Evolutionary conservation across 2,888 invertebrate genomes (phyloP).

Genomic region (Tachystola acroxantha): DNA sequence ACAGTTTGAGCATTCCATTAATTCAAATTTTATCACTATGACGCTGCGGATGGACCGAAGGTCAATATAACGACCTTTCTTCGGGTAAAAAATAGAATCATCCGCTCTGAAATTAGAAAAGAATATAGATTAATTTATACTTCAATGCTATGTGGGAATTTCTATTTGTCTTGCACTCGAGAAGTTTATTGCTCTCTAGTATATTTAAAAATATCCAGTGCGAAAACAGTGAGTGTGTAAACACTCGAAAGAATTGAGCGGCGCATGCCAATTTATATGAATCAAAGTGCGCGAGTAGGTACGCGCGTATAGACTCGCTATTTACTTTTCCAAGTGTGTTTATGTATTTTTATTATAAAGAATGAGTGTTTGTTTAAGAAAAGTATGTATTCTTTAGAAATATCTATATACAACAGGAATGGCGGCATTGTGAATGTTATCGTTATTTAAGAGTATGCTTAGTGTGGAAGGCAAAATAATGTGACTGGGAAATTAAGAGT

Average conservation of each 20-base stretch:
- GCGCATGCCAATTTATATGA: conserved; percentile 5
- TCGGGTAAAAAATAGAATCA: not conserved
- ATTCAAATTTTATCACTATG: too few species aligned
- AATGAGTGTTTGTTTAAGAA: too few species aligned
- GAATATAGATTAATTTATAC: not conserved
- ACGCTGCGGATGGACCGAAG: not conserved
- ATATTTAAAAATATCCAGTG: conserved; percentile 10
- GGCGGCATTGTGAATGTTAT: too few species aligned
- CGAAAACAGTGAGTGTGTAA: conserved; percentile 5
- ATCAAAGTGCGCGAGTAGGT: not conserved
- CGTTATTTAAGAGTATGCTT: too few species aligned
- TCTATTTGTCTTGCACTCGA: conserved; percentile 9
- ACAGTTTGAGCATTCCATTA: too few species aligned
- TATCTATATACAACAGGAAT: too few species aligned
- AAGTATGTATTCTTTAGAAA: too few species aligned
- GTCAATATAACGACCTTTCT: not conserved
- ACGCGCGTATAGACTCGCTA: not conserved
- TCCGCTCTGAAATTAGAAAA: conserved; percentile 2
- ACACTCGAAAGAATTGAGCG: conserved; percentile 10
- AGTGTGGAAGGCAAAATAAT: too few species aligned
- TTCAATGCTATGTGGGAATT: not conserved
- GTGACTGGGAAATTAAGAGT: too few species aligned
- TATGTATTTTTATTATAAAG: too few species aligned
- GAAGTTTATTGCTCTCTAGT: conserved; percentile 18
- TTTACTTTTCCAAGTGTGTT: too few species aligned